These are phyloP conservation scores for Latrodectus elegans DNA, from an alignment of 2,888 invertebrate genomes.

Conservation along the genomic window DNA sequence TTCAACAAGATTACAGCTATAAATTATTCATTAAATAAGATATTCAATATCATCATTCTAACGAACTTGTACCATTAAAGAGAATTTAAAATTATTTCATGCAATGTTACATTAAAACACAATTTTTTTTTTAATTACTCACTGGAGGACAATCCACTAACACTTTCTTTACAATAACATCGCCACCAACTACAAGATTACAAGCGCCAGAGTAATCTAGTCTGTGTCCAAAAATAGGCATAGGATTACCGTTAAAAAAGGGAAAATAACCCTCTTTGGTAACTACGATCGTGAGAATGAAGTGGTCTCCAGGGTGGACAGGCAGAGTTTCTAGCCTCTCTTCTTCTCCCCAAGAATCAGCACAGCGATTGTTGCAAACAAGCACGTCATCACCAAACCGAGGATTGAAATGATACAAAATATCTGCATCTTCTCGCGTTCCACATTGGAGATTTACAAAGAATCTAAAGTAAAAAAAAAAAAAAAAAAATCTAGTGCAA, in stretches of 20 bases:
- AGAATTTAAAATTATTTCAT: no score
- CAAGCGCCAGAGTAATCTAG: constrained; percentile 60
- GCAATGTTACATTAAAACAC: no score
- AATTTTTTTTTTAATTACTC: constrained; percentile 17
- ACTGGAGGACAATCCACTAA: constrained; percentile 61
- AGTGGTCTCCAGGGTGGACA: constrained; percentile 83
- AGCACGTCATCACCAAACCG: constrained; percentile 81
- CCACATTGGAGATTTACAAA: constrained; percentile 66
- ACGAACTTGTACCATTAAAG: no score
- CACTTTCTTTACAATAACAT: constrained; percentile 43
- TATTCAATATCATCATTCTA: no score
- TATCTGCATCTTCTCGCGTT: constrained; percentile 74
- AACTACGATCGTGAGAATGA: constrained; percentile 80
- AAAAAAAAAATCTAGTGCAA: no score
- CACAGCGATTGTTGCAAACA: constrained; percentile 87
- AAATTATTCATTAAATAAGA: no score
- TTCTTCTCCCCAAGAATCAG: constrained; percentile 84
- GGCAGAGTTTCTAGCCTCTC: constrained; percentile 84
- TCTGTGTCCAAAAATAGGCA: constrained; percentile 50
- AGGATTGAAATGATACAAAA: constrained; percentile 89
- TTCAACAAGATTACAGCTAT: no score
- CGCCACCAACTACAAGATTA: constrained; percentile 55
- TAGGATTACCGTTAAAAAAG: constrained; percentile 32
- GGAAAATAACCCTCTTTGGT: constrained; percentile 52
- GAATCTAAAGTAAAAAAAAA: constrained; percentile 27